Conservation (phyloP, 2,888 invertebrate genomes). For the Drosophila borborema region DNA sequence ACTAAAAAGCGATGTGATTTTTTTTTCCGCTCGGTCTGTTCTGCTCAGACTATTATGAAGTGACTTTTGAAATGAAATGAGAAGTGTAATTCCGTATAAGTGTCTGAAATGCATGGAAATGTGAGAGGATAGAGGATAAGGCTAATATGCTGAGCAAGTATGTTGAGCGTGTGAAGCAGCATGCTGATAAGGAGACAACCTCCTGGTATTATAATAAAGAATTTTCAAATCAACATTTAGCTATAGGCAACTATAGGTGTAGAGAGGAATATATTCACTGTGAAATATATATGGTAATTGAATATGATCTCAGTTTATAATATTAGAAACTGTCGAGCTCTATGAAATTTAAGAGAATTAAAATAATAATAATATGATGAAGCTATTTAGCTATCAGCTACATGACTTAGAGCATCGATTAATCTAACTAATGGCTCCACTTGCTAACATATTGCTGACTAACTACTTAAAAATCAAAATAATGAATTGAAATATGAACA, state of each 20-base stretch:
- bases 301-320: too few species aligned
- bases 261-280: not conserved
- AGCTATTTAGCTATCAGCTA: too few species aligned
- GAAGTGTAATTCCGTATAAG: slow-evolving; percentile 22
- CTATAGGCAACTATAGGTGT: not conserved
- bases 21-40: not conserved
- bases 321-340: too few species aligned
- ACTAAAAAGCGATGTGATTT: not conserved
- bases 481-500: too few species aligned
- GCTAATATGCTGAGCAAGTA: not conserved
- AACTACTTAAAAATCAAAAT: too few species aligned
- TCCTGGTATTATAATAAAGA: not conserved
- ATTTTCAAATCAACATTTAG: not conserved
- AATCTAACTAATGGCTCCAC: not conserved
- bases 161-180: not conserved
- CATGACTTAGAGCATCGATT: not conserved
- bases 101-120: slow-evolving; percentile 14
- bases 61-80: slow-evolving; percentile 14
- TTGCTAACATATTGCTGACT: not conserved
- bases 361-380: too few species aligned
- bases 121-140: not conserved
- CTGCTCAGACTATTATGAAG: slow-evolving; percentile 26
- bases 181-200: not conserved
- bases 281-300: not conserved
- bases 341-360: too few species aligned